Evolutionary conservation across 2,888 invertebrate genomes (phyloP), one percentile per base, ranked within the genome.

Genomic region (Epistrophe grossulariae): DNA sequence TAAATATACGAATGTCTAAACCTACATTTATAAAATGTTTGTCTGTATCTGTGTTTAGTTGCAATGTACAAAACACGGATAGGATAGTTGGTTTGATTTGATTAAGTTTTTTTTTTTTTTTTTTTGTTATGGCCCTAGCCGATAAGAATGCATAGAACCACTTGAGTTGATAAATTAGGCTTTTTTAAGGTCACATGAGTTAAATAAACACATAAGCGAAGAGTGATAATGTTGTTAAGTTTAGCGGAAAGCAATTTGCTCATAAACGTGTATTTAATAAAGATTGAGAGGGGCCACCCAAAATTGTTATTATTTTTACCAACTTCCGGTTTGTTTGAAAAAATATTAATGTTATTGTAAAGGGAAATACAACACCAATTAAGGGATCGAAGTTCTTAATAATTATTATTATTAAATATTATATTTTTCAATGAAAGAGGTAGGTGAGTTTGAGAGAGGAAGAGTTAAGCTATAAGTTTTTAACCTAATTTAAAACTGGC

Each of bases 51-150:
- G 68, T 70, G 52, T 52, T 52, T 4, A 60, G 55, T 64, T 59
- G 64, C 79, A 57, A 79, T 79, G 62, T 79, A 70, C 70, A 74
- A 74, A 79, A 10, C 74, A 45, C 17, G 31, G 10, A 66, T 76
- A 43, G 55, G 8, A 55, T 55, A 76, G 52, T 76, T 64, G 64
- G 64, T 17, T 55, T n/a, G 31, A 76, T 64, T 64, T 64, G 40
- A 62, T 52, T 64, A 62, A 35, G 15, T 52, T 57, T 19, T 19
- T 28, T 38, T 6, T 60, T 13, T 48, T 62, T 62, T 7, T 17
- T 60, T 45, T 50, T 8, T 60, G 52, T 55, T 43, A 66, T 70
- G 31, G 59, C 17, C 11, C n/a, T 35, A 52, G n/a, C 40, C 59
- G 77, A 78, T 78, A 78, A 60, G 40, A 50, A 60, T 60, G 77